Base-by-base conservation (phyloP, 2,113 vertebrate species). In the Glareola pratincola region DNA sequence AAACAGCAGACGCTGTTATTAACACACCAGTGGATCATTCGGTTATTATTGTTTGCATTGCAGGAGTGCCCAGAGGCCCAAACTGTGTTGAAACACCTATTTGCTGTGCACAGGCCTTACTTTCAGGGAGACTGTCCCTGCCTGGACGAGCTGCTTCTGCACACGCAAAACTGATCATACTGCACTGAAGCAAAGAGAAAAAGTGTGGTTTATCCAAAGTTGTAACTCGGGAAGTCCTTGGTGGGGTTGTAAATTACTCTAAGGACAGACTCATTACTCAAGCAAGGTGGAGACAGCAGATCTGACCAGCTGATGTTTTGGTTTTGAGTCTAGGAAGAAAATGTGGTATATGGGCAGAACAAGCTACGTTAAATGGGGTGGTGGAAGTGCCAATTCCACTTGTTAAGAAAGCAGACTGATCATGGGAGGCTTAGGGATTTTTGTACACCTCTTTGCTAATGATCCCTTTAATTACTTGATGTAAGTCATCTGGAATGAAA, bases 401-500 rank as follows among this genome's bases (percentile, higher is more conserved):
- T 66, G 24, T 30, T 79, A 60, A 76, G 59, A 85, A 95, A 90
- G 41, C 71, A 94, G 53, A 64, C 15, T 48, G 50, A 80, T 85
- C 66, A 88, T 10, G 37, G 54, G 63, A 79, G 50, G 67, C 87
- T 92, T 95, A 91, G 82, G 81, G 71, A 54, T 62, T 96, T 96
- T 91, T 87, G 69, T 79, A 76, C 54, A 54, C 59, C 64, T 95
- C 76, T 95, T 74, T 90, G 84, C 50, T 93, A 93, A 93, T 91
- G 74, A 92, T 90, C 84, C 66, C 81, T 90, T 92, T 94, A 95
- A 96, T 95, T 92, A 90, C 77, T 95, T 87, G 21, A 80, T 91
- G 56, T 90, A 95, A 95, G 32, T 94, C 84, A 76, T 92, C 63
- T 67, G 71, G 78, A 96, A 95, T 92, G 91, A 96, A 96, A 94